Evolutionary conservation across 2,888 invertebrate genomes (phyloP).

Genomic region (Axea sp.): DNA sequence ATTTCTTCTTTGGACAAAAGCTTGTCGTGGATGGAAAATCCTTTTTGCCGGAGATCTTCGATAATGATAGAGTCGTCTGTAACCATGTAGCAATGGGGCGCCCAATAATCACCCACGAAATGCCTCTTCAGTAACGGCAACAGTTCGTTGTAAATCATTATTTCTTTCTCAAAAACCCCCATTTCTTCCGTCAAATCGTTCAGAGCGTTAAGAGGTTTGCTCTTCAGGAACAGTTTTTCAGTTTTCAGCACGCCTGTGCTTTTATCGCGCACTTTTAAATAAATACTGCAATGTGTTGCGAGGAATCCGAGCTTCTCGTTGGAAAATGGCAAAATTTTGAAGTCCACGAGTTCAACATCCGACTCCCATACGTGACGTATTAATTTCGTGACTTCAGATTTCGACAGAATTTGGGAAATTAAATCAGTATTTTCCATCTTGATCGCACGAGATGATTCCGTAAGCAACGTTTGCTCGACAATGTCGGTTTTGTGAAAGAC

Average conservation of each 20-base stretch:
- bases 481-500: too few relatives aligned
- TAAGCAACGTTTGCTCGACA: too few relatives aligned
- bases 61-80: constrained; percentile 73
- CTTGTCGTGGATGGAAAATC: too few relatives aligned
- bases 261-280: constrained; percentile 51
- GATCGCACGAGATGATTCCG: too few relatives aligned
- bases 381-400: constrained; percentile 59
- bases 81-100: constrained; percentile 73
- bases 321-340: constrained; percentile 65
- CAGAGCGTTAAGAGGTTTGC: constrained; percentile 80
- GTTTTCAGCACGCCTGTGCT: constrained; percentile 12
- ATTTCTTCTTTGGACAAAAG: too few relatives aligned
- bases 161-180: constrained; percentile 80
- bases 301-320: constrained; percentile 70
- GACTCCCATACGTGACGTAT: constrained; percentile 24
- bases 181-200: constrained; percentile 80
- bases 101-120: constrained; percentile 67
- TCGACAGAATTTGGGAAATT: neutral
- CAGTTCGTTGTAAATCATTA: constrained; percentile 78
- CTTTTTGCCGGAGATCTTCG: constrained; percentile 74
- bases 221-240: constrained; percentile 82
- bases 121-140: constrained; percentile 75
- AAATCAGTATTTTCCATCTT: too few relatives aligned
- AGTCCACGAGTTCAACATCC: constrained; percentile 62
- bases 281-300: constrained; percentile 67